Conservation (phyloP, 2,888 invertebrate genomes). For the Agapostemon virescens region DNA sequence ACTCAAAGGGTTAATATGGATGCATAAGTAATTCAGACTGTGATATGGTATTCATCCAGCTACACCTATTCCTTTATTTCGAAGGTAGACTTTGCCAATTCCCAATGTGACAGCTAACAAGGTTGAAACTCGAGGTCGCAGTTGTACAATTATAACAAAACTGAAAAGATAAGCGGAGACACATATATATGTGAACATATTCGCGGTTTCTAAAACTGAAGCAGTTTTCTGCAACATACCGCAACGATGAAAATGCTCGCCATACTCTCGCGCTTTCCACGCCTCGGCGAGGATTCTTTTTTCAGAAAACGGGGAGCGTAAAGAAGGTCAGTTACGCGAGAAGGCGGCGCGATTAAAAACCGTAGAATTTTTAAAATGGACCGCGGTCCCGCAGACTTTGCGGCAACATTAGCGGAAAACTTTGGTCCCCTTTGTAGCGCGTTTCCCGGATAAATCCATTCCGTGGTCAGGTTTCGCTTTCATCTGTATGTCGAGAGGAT, state of each 20-base stretch:
- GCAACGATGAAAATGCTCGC: not conserved
- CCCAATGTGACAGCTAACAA: too few species aligned
- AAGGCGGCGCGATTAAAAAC: conserved; percentile 48
- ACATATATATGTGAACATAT: not conserved
- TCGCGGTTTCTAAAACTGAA: not conserved
- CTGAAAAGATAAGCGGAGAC: not conserved
- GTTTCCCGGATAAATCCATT: conserved; percentile 74
- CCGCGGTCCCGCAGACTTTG: conserved; percentile 47
- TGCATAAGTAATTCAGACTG: too few species aligned
- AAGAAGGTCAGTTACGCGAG: not conserved
- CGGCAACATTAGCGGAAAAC: conserved; percentile 67
- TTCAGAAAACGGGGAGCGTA: not conserved
- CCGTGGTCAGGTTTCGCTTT: conserved; percentile 78
- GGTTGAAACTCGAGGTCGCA: too few species aligned
- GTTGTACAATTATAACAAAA: too few species aligned
- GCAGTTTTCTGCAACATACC: not conserved
- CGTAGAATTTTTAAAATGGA: conserved; percentile 41
- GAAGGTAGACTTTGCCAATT: too few species aligned
- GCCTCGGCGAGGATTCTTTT: not conserved
- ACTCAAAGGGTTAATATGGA: too few species aligned
- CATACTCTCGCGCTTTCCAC: not conserved
- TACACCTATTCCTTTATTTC: too few species aligned
- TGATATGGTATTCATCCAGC: too few species aligned
- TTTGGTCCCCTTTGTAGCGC: conserved; percentile 67
- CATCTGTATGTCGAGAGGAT: conserved; percentile 76